Conservation (phyloP, 1,140 invertebrate species). For the Nixonia krombeini region DNA sequence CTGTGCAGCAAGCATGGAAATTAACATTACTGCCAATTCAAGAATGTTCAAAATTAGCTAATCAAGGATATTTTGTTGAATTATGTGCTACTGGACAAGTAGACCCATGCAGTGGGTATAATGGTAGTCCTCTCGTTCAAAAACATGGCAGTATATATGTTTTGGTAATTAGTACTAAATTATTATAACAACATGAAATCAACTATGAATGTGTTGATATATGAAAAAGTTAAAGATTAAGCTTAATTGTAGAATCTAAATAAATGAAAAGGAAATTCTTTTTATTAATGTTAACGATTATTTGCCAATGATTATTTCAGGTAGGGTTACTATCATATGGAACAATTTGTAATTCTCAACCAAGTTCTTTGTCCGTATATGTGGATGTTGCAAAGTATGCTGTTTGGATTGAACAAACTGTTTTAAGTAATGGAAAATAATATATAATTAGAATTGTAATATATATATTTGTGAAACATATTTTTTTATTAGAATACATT, state of each 20-base stretch:
- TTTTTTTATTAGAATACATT: not conserved
- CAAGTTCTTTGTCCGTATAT: constrained; percentile 48
- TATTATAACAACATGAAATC: too few species aligned
- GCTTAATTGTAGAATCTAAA: too few species aligned
- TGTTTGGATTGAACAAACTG: constrained; percentile 51
- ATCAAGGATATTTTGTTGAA: constrained; percentile 48
- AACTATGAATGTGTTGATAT: too few species aligned
- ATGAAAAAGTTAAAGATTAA: too few species aligned
- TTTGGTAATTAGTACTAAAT: too few species aligned
- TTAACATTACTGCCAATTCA: constrained; percentile 43
- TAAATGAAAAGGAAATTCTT: too few species aligned
- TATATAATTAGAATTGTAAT: not conserved
- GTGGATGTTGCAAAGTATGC: constrained; percentile 51
- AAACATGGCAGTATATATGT: constrained; percentile 42
- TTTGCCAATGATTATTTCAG: constrained; percentile 26
- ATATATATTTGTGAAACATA: not conserved
- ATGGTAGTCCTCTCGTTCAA: constrained; percentile 52
- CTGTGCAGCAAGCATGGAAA: constrained; percentile 39
- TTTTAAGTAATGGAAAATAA: not conserved
- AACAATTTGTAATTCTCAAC: constrained; percentile 37
- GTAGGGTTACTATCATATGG: constrained; percentile 55
- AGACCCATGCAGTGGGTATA: constrained; percentile 53
- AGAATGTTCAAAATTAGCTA: constrained; percentile 45
- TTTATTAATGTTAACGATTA: constrained; percentile 5
- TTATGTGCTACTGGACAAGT: constrained; percentile 49